Evolutionary conservation across 2,797 vertebrate genomes (phyloP).

Genomic region (Pangasius mekongensis): DNA sequence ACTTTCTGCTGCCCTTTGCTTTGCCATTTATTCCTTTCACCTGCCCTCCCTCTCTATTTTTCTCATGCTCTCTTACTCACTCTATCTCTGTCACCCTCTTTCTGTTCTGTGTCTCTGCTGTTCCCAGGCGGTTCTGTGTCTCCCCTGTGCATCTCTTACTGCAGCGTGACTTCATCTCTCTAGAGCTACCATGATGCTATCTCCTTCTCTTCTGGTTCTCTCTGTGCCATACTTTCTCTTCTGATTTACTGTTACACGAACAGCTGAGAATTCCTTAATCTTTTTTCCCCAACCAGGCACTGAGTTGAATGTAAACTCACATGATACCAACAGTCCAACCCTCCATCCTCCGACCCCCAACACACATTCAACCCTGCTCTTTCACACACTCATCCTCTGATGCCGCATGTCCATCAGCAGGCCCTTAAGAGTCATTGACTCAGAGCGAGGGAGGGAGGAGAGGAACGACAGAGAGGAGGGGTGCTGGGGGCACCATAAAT

Average conservation of each 20-base stretch:
- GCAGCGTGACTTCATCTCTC: constrained; percentile 33
- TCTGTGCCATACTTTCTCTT: not conserved
- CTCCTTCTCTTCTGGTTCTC: not conserved
- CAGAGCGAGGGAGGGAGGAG: constrained; percentile 24
- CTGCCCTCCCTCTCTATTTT: constrained; percentile 53
- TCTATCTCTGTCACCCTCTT: not conserved
- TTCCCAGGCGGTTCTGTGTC: not conserved
- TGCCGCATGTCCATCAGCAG: constrained; percentile 72
- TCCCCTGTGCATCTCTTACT: constrained; percentile 21
- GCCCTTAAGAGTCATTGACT: constrained; percentile 75
- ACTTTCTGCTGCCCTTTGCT: constrained; percentile 54
- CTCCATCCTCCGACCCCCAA: not conserved
- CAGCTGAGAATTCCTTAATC: constrained; percentile 54
- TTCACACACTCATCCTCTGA: constrained; percentile 52
- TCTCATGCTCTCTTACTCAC: not conserved
- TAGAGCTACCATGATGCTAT: constrained; percentile 13
- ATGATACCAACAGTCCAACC: constrained; percentile 39
- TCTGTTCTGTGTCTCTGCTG: not conserved
- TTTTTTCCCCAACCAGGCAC: constrained; percentile 31
- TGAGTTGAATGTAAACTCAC: constrained; percentile 45
- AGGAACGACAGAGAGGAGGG: constrained; percentile 25
- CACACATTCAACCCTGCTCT: constrained; percentile 25
- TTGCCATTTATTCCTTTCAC: constrained; percentile 46
- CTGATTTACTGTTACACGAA: constrained; percentile 45
- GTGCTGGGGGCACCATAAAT: constrained; percentile 57